These are phyloP conservation scores for Trichosurus vulpecula DNA, from an alignment of 2,797 vertebrate genomes.

Conservation along the genomic window DNA sequence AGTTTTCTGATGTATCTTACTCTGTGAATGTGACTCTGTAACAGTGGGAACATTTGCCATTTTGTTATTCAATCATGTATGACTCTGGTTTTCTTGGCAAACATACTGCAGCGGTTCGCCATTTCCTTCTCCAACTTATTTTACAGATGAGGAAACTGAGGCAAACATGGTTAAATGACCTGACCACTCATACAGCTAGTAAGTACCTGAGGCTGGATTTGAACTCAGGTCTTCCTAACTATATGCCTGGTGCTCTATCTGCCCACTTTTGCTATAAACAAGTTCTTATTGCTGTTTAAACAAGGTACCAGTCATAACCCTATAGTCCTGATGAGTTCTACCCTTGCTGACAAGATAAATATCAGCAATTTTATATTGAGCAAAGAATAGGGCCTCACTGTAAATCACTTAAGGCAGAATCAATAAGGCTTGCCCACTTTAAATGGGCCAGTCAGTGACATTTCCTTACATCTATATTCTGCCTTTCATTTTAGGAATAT, in stretches of 20 bases:
- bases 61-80: neutral
- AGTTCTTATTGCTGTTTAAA: conserved; percentile 8
- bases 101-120: neutral
- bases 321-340: conserved; percentile 1
- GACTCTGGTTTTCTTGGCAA: neutral
- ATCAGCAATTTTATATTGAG: conserved; percentile 64
- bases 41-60: neutral
- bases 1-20: conserved; percentile 2
- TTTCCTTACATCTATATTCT: conserved; percentile 60
- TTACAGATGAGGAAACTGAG: neutral
- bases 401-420: conserved; percentile 67
- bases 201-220: neutral
- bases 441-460: conserved; percentile 60
- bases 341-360: conserved; percentile 63
- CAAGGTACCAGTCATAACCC: conserved; percentile 21
- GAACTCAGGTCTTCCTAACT: neutral
- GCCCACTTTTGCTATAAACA: neutral
- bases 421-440: conserved; percentile 63
- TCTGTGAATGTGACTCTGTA: conserved; percentile 10
- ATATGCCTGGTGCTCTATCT: neutral
- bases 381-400: conserved; percentile 51
- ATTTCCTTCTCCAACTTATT: neutral
- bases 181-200: neutral
- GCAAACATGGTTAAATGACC: neutral
- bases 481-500: conserved; percentile 59